Conservation (phyloP, 2,797 vertebrate species). For the Macropodus opercularis region DNA sequence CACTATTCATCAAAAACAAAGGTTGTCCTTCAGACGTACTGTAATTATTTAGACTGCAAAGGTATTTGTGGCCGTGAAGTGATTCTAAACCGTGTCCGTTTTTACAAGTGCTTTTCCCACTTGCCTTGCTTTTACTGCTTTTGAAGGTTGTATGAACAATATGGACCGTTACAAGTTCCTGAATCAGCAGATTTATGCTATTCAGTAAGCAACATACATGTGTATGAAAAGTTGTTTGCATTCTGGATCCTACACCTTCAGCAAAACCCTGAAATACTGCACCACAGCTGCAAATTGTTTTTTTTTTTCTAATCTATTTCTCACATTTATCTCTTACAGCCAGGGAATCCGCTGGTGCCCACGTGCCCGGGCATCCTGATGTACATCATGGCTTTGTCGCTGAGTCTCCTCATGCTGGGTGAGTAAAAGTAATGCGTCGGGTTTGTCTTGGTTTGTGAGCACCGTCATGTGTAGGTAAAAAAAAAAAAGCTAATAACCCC, state of each 20-base stretch:
- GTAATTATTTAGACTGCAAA: neutral
- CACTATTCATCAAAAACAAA: slow-evolving; percentile 13
- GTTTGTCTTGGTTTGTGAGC: neutral
- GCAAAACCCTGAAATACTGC: neutral
- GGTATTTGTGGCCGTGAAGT: neutral
- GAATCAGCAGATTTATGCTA: too few species aligned
- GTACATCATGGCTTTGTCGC: slow-evolving; percentile 54
- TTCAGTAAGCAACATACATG: too few species aligned
- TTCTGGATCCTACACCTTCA: neutral
- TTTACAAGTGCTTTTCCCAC: neutral
- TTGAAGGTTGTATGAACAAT: neutral
- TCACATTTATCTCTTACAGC: slow-evolving; percentile 60
- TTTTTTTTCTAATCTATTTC: neutral
- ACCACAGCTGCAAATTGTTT: neutral
- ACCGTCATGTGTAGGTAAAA: neutral
- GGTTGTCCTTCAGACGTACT: neutral
- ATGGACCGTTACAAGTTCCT: too few species aligned
- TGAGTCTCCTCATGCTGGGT: slow-evolving; percentile 73
- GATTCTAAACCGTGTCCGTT: neutral
- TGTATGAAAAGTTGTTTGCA: too few species aligned
- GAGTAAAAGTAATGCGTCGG: slow-evolving; percentile 34
- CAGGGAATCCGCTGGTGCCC: slow-evolving; percentile 36
- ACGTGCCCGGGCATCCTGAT: slow-evolving; percentile 23
- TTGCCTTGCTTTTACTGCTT: slow-evolving; percentile 8
- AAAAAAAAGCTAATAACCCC: neutral